Conservation (phyloP, 1,140 invertebrate genomes). For the Panagrolaimus sp. region DNA sequence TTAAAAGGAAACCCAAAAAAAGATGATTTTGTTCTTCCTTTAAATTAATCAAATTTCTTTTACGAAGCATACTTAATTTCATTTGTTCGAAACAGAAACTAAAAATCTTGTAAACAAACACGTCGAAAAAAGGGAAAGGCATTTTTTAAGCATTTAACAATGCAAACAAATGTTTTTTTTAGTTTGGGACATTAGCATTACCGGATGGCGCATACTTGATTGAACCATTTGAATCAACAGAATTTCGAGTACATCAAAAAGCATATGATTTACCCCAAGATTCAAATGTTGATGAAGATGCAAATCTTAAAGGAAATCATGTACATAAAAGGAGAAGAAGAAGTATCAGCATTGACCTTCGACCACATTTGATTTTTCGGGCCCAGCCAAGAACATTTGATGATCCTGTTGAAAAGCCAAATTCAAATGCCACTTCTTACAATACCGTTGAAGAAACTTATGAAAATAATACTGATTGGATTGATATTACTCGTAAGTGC, state of each 20-base stretch:
- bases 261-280: constrained; percentile 16
- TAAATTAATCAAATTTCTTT: no score
- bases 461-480: constrained; percentile 19
- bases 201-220: constrained; percentile 52
- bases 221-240: constrained; percentile 42
- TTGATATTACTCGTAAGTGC: constrained; percentile 20
- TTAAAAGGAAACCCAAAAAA: no score
- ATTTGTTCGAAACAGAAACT: not conserved
- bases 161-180: not conserved
- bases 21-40: no score
- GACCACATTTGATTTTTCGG: constrained; percentile 41
- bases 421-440: constrained; percentile 18
- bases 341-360: constrained; percentile 16
- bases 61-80: no score
- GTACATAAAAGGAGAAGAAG: constrained; percentile 1
- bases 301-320: not conserved
- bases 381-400: constrained; percentile 28
- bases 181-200: constrained; percentile 54
- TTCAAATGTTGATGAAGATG: not conserved
- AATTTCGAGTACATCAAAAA: constrained; percentile 20
- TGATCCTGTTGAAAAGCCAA: constrained; percentile 6
- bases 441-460: not conserved
- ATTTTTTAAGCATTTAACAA: constrained; percentile 16
- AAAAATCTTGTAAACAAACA: constrained; percentile 26
- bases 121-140: constrained; percentile 21